Conservation (phyloP, 2,888 invertebrate genomes). For the Lycocerus yunnanus region DNA sequence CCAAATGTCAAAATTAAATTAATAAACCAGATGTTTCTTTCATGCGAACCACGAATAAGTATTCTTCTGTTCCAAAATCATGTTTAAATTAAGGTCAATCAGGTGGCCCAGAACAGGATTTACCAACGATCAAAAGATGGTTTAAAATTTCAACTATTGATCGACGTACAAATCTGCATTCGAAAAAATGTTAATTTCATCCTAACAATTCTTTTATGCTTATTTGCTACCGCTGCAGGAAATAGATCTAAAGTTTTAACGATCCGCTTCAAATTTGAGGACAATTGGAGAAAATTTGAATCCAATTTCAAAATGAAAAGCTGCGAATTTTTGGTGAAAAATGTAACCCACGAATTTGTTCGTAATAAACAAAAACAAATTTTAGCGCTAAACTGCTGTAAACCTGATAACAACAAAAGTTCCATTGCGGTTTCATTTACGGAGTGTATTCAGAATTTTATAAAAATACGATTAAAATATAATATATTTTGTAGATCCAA, state of each 20-base stretch:
- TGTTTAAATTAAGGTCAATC: neutral
- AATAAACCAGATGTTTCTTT: neutral
- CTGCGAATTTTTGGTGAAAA: neutral
- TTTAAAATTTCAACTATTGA: neutral
- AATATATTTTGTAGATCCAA: neutral
- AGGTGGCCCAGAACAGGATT: neutral
- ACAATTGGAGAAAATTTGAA: neutral
- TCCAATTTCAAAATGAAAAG: neutral
- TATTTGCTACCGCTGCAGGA: neutral
- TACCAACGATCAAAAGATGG: neutral
- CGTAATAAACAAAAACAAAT: slow-evolving; percentile 12
- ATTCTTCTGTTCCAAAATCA: neutral
- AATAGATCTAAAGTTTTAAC: neutral
- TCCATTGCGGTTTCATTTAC: neutral
- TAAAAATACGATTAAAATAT: neutral
- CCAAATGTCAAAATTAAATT: neutral
- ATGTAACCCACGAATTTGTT: neutral
- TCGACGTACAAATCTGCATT: neutral
- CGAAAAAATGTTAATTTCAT: neutral
- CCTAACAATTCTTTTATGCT: neutral
- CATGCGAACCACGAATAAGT: neutral
- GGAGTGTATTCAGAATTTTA: neutral
- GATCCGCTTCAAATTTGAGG: neutral
- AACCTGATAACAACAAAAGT: neutral
- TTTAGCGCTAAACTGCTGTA: slow-evolving; percentile 2